phyloP scores from a whole-genome alignment of 2,113 vertebrate species.

The Rhineura floridana region DNA sequence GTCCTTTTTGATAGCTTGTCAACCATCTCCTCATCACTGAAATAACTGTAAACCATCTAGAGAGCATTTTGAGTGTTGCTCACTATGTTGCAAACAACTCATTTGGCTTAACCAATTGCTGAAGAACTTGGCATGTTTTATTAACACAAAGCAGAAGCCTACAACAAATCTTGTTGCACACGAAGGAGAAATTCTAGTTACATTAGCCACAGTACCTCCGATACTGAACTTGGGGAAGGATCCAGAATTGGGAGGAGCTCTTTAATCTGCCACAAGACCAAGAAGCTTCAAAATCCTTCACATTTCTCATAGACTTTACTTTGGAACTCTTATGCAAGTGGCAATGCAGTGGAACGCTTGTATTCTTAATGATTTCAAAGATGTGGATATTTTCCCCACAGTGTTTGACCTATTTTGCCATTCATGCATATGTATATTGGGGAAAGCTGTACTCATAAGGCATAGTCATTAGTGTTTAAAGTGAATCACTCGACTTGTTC shows the following conservation, averaged over 20 bases:
- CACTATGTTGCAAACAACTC: neutral
- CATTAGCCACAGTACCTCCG: constrained; percentile 38
- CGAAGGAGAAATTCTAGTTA: constrained; percentile 43
- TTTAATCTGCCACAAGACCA: constrained; percentile 56
- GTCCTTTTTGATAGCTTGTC: neutral
- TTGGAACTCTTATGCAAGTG: constrained; percentile 67
- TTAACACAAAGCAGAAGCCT: constrained; percentile 24
- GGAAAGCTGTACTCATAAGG: constrained; percentile 60
- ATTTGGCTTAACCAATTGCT: constrained; percentile 11
- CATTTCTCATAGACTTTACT: constrained; percentile 67
- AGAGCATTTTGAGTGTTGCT: no score
- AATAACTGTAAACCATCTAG: neutral
- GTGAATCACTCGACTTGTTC: constrained; percentile 46
- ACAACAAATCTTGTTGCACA: constrained; percentile 41
- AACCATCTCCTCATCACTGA: neutral
- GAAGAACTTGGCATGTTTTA: constrained; percentile 48
- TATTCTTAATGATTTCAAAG: constrained; percentile 75
- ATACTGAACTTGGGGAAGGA: constrained; percentile 47
- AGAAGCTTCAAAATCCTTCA: constrained; percentile 64
- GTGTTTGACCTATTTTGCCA: constrained; percentile 73
- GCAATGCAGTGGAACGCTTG: constrained; percentile 68
- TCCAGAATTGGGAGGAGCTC: constrained; percentile 39
- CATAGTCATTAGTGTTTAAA: constrained; percentile 64
- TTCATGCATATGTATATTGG: constrained; percentile 62
- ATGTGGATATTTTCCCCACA: constrained; percentile 58